These are phyloP conservation scores for Neelides folsomi DNA, from an alignment of 2,888 invertebrate species.

Conservation along the genomic window DNA sequence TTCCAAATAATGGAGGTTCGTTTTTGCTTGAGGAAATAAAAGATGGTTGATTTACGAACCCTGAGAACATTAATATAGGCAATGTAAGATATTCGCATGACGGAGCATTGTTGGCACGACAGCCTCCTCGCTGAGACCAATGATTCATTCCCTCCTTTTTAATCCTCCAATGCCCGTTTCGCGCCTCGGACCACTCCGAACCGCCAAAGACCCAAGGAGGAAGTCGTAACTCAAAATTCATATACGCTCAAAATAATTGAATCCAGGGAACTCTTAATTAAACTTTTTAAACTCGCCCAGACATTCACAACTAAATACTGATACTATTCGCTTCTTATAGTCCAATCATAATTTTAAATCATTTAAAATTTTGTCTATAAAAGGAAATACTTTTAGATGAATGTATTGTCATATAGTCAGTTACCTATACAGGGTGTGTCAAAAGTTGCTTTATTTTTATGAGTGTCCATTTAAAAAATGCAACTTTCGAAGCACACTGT, in stretches of 20 bases:
- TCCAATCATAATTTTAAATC: too few species aligned
- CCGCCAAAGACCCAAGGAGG: not conserved
- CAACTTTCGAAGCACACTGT: too few species aligned
- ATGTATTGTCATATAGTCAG: too few species aligned
- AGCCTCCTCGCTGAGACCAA: conserved; percentile 14
- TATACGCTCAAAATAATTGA: not conserved
- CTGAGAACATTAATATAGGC: conserved; percentile 14
- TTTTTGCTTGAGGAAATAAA: conserved; percentile 1
- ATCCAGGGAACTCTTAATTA: not conserved
- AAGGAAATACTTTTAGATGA: too few species aligned
- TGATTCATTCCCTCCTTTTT: conserved; percentile 18
- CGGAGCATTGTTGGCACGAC: conserved; percentile 18
- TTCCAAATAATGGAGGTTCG: too few species aligned
- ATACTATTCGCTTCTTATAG: too few species aligned
- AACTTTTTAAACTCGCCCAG: too few species aligned
- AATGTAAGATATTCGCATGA: conserved; percentile 18
- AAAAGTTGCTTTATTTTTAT: too few species aligned
- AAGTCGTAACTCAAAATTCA: not conserved
- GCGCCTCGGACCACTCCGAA: not conserved
- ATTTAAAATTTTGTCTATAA: too few species aligned
- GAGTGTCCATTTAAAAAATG: too few species aligned
- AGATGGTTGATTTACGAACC: conserved; percentile 9
- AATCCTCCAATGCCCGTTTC: conserved; percentile 3
- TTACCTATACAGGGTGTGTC: too few species aligned
- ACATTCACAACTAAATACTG: too few species aligned